These are phyloP conservation scores for Phyllostomus discolor DNA, from an alignment of 2,113 vertebrate species.

Conservation along the genomic window DNA sequence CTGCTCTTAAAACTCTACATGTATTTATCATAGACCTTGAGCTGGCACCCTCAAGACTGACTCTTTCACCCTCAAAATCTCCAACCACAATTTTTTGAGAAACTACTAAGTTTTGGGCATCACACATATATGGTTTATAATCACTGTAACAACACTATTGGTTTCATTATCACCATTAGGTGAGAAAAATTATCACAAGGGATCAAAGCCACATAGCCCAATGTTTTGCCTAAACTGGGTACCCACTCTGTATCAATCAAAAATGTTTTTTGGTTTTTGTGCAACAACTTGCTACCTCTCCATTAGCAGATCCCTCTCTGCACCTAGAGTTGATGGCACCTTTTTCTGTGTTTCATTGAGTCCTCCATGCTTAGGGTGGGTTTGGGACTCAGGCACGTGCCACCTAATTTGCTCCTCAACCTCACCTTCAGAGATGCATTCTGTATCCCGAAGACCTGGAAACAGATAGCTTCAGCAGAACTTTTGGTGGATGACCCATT, in stretches of 20 bases:
- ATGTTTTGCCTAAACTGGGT: neutral
- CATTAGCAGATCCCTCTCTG: neutral
- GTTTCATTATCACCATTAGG: neutral
- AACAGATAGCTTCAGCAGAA: neutral
- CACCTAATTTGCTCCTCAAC: neutral
- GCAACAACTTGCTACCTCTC: neutral
- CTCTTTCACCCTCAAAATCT: neutral
- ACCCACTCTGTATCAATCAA: neutral
- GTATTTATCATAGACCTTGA: neutral
- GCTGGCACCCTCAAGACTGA: too few relatives aligned
- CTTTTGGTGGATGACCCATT: neutral
- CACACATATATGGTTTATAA: neutral
- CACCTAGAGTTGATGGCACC: neutral
- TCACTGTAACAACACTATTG: neutral
- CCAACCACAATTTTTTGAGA: neutral
- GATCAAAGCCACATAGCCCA: neutral
- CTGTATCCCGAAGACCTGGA: neutral
- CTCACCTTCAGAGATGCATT: neutral
- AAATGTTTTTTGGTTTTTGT: neutral
- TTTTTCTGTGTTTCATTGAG: neutral
- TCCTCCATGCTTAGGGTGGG: neutral
- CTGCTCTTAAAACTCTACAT: neutral
- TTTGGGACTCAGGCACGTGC: neutral
- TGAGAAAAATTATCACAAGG: neutral
- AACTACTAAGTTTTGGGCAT: neutral